Evolutionary conservation across 2,113 vertebrate genomes (phyloP), one percentile per base, ranked within the genome.

Genomic region (Xenopus borealis): DNA sequence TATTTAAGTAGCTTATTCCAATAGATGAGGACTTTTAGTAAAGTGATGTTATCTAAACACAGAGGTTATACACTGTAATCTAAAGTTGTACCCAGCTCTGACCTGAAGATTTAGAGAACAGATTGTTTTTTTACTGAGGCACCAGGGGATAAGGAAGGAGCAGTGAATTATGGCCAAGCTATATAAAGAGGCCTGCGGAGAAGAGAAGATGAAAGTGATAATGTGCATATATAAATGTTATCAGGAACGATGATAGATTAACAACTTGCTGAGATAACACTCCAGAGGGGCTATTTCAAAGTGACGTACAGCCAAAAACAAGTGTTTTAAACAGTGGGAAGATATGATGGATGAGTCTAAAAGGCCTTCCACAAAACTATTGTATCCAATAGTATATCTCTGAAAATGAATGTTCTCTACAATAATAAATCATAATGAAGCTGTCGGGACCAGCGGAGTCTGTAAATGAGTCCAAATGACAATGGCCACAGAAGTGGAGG

Each of bases 171-270:
- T 77, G 59, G 19, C 27, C 16, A 62, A 65, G 63, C 62, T 77
- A 77, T 77, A 67, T 75, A 75, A 52, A 63, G 73, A 75, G 52
- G 66, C 46, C 66, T 62, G 58, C 62, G 10, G 4, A 7, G 50
- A 47, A 69, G 74, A 77, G 69, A 70, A 69, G 66, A 62, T 68
- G 46, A 70, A 69, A 14, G 67, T 70, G 67, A 77, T 77, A 77
- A 77, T 64, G 50, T 64, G 19, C 67, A 77, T 69, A 70, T 62
- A 69, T 70, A 76, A 63, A 68, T 77, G 59, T 77, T 70, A 77
- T 77, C 74, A 64, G 30, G 68, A 57, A 57, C 46, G 50, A 45
- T 77, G 74, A 77, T 44, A 64, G 61, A 70, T 77, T 53, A 75
- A 50, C 45, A 19, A 52, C 30, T 47, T 30, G 17, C 2, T 47